Percentiles rank a stretch among this genome's conserved stretches.
These are phyloP conservation scores for Bothrops jararaca DNA, from an alignment of 2,113 vertebrate species.

Conservation along the genomic window DNA sequence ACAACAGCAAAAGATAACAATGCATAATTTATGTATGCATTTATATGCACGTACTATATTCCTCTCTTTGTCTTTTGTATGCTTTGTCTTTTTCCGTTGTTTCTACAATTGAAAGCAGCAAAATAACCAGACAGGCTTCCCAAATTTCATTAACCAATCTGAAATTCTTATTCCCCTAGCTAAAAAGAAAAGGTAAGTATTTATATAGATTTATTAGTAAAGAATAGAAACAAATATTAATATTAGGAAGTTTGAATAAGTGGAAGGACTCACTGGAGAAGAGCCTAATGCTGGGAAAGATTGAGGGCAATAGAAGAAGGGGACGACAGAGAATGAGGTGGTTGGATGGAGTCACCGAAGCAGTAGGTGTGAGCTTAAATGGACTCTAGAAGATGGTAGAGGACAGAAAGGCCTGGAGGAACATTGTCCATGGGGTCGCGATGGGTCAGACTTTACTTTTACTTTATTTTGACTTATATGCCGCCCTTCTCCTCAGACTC, in stretches of 20 bases:
- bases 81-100: neutral
- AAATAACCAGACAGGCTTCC: neutral
- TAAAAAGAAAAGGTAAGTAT: neutral
- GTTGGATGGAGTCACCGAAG: too few species aligned
- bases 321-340: too few species aligned
- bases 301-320: too few species aligned
- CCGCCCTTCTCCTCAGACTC: too few species aligned
- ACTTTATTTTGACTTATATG: too few species aligned
- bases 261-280: neutral
- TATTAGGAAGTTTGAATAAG: neutral
- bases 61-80: neutral
- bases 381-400: too few species aligned
- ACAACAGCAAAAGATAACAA: neutral
- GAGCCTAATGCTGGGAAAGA: too few species aligned
- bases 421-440: too few species aligned
- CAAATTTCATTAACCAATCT: neutral
- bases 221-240: neutral
- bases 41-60: neutral
- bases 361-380: too few species aligned
- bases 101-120: neutral
- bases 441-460: too few species aligned
- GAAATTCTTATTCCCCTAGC: neutral
- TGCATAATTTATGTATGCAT: neutral
- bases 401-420: too few species aligned
- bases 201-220: neutral